Evolutionary conservation across 2,888 invertebrate species (phyloP), one percentile per base, ranked within the genome.

Genomic region (Girardia tigrina): DNA sequence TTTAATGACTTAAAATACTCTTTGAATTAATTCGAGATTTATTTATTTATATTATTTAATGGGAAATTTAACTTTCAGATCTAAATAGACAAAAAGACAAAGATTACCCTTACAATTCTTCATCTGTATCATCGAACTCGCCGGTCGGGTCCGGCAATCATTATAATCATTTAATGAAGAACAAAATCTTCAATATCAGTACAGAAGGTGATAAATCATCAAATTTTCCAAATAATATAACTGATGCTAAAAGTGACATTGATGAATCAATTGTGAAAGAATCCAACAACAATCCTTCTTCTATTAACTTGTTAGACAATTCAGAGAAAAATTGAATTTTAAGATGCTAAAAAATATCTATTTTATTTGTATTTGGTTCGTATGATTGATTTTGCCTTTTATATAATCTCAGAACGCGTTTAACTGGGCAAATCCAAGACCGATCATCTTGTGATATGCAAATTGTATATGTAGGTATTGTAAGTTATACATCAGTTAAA

Each of bases 251-350:
- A 56, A n/a, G 23, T 20, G 20, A 56, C 23, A 56, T 56, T 56
- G 56, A 56, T 12, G 56, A 56, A 12, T 56, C 56, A 56, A 12
- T 56, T 8, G 56, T 56, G 6, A 56, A 8, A 56, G 56, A 56
- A 56, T 20, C 56, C n/a, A 56, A 56, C 4, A 56, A 56, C 56
- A 56, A 56, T 56, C 56, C 56, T 56, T n/a, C n/a, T n/a, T n/a
- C n/a, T n/a, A 8, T 56, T 56, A 4, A 56, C n/a, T 56, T 56
- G 56, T 56, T 56, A 56, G 56, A 56, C 56, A 56, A 56, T 56
- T 56, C 56, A 56, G 56, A 56, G 56, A 56, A 56, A 56, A 56
- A 56, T 56, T 56, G 56, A 56, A 56, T 56, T 56, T 56, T 56
- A 56, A 56, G 56, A 56, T 56, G 56, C 56, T 56, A 56, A 56